Conservation (phyloP, 2,797 vertebrate genomes). For the Acomys russatus region DNA sequence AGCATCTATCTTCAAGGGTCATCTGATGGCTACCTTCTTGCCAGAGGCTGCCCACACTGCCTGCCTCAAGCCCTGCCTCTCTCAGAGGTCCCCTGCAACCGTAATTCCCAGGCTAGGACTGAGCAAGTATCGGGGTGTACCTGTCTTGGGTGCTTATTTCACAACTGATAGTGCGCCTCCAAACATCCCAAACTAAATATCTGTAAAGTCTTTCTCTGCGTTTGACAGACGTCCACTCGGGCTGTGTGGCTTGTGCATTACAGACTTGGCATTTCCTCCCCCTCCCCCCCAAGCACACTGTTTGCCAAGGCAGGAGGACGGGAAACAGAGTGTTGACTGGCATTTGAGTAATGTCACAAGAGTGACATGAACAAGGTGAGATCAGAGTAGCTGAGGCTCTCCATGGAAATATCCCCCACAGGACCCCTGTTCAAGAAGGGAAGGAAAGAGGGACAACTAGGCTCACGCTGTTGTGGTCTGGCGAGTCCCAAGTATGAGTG, state of each 20-base stretch:
- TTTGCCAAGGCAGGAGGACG: not conserved
- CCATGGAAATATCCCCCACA: not conserved
- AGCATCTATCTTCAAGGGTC: not conserved
- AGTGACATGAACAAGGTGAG: not conserved
- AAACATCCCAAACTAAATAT: not conserved
- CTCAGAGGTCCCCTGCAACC: rapidly evolving
- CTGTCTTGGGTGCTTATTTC: not conserved
- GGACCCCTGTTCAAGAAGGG: rapidly evolving
- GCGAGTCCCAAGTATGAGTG: rapidly evolving
- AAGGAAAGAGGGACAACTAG: not conserved
- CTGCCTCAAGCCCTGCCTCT: not conserved
- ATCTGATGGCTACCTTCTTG: no score
- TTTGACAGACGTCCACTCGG: not conserved
- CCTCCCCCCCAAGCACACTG: rapidly evolving
- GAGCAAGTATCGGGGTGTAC: rapidly evolving
- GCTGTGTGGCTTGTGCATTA: not conserved
- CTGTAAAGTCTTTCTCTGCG: not conserved
- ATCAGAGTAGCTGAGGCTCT: not conserved
- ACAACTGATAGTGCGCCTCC: not conserved
- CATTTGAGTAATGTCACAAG: not conserved
- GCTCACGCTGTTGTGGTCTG: not conserved
- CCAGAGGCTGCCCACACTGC: not conserved
- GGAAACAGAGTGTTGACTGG: not conserved
- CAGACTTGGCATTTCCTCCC: not conserved
- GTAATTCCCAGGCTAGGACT: rapidly evolving